Conservation (phyloP, 37 sponge, comb jelly and placozoan genomes). For the Geodia barretti region DNA sequence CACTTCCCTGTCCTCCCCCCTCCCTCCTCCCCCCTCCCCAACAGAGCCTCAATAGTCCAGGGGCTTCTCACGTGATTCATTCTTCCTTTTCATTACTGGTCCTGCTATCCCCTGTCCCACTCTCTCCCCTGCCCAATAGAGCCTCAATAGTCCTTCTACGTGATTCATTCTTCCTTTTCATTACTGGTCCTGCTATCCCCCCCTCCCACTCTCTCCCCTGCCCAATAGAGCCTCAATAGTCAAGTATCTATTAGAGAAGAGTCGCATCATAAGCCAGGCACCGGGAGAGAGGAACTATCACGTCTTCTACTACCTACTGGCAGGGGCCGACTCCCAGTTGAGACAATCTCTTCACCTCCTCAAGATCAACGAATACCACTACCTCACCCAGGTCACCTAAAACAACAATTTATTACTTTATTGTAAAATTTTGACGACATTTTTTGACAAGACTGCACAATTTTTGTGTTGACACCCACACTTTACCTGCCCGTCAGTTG, state of each 20-base stretch:
- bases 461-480: too few species aligned
- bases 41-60: too few species aligned
- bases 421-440: too few species aligned
- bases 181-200: not conserved
- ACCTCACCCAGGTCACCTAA: conserved; percentile 48
- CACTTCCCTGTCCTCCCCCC: not conserved
- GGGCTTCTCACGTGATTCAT: too few species aligned
- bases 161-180: not conserved
- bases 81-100: not conserved
- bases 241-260: conserved; percentile 97
- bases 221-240: conserved; percentile 86
- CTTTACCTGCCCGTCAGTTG: too few species aligned
- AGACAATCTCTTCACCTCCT: conserved; percentile 56
- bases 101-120: not conserved
- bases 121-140: too few species aligned
- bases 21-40: not conserved
- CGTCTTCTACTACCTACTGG: conserved; percentile 96
- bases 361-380: conserved; percentile 57
- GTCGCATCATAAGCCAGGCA: conserved; percentile 85
- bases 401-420: too few species aligned
- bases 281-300: conserved; percentile 95
- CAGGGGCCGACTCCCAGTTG: conserved; percentile 70
- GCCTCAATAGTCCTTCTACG: too few species aligned
- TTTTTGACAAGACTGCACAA: too few species aligned
- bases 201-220: not conserved